Evolutionary conservation across 2,888 invertebrate genomes (phyloP), one percentile per base, ranked within the genome.

Genomic region (Poecilus cupreus): DNA sequence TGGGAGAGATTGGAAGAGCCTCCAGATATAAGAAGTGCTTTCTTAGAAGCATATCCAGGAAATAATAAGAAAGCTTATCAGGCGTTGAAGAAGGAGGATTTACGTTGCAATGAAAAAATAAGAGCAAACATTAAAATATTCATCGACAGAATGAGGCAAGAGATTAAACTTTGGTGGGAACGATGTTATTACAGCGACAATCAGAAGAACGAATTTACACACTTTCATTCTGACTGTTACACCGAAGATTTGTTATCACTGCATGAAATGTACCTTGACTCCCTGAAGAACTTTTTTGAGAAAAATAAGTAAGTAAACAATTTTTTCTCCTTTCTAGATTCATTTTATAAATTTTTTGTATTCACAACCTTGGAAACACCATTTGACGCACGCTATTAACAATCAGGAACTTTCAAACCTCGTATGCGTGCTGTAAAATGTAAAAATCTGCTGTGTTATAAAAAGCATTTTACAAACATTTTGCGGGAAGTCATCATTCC

Each of bases 1-100:
- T 97, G 96, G 96, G 93, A 94, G 18, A 92, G 94, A 81, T 89
- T 97, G 13, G 93, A 95, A 13, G 92, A 94, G 75, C 92, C 94
- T 13, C 90, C 92, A 32, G 90, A 92, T 4, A 91, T 93, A 75
- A 90, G 93, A 16, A 91, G 93, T 80, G 91, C 91, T 75, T 95
- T 95, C 87, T 88, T 93, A 26, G 90, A 92, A 83, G 91, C 90
- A 0, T 90, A 94, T 86, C 89, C 90, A 0, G 94, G 93, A 1
- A 92, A 92, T 86, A 92, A 92, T 74, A 89, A 91, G 0, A 87
- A 88, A 0, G 91, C 92, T 0, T 90, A 93, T 82, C 89, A 89
- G 22, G 92, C 92, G 3, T 88, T 95, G 16, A 91, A 92, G 81
- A 89, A 91, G 13, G 97, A 97, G 89, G 91, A 96, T 24, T 91